These are phyloP conservation scores for Germaria angustata DNA, from an alignment of 2,888 invertebrate genomes.

Conservation along the genomic window DNA sequence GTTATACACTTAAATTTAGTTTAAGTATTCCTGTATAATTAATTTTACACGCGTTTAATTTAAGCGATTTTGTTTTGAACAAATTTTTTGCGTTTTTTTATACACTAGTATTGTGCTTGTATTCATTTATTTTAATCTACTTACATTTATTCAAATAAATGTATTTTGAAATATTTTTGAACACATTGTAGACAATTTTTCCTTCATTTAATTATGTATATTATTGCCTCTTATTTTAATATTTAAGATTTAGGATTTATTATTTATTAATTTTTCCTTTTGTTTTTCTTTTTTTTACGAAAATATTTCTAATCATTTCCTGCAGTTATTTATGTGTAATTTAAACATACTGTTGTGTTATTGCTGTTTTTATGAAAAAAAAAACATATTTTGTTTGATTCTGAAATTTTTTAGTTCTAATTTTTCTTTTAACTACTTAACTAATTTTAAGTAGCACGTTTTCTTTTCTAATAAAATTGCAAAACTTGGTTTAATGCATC, in stretches of 20 bases:
- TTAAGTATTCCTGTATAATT: background rate
- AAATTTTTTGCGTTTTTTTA: slow-evolving; percentile 45
- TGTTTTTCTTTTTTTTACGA: slow-evolving; percentile 33
- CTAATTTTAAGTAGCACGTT: slow-evolving; percentile 66
- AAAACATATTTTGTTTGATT: slow-evolving; percentile 42
- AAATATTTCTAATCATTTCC: slow-evolving; percentile 28
- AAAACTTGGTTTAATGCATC: slow-evolving; percentile 67
- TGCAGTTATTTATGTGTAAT: slow-evolving; percentile 48
- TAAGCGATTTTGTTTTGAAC: slow-evolving; percentile 61
- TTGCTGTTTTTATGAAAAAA: slow-evolving; percentile 52
- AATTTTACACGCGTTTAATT: slow-evolving; percentile 11
- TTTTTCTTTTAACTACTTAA: slow-evolving; percentile 60
- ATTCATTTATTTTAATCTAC: slow-evolving; percentile 41
- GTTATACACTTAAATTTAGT: slow-evolving; percentile 34
- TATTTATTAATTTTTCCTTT: slow-evolving; percentile 40
- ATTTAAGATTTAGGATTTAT: slow-evolving; percentile 31
- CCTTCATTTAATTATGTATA: slow-evolving; percentile 18
- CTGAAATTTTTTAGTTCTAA: slow-evolving; percentile 50
- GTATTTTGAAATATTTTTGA: slow-evolving; percentile 37
- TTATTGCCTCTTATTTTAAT: background rate
- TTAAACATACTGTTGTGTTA: slow-evolving; percentile 59
- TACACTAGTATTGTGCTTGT: slow-evolving; percentile 42
- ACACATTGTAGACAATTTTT: slow-evolving; percentile 55
- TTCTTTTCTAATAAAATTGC: slow-evolving; percentile 62
- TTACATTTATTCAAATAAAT: slow-evolving; percentile 10